Conservation (phyloP, 2,113 vertebrate species). For the Pangasianodon gigas region DNA sequence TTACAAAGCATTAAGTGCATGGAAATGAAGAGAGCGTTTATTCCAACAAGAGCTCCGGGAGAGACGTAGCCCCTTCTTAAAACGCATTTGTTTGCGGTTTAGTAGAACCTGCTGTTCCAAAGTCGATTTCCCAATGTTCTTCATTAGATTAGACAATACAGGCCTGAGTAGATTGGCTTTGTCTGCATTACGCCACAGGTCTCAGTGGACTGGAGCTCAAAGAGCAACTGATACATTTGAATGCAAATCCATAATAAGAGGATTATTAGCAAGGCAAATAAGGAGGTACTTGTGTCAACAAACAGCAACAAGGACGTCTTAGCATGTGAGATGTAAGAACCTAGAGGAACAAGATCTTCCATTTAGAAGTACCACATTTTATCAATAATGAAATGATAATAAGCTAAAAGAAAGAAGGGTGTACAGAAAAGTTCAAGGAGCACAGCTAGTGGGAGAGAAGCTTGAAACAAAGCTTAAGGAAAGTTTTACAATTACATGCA, state of each 20-base stretch:
- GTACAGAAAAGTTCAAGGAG: not conserved
- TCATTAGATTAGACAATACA: slow-evolving; percentile 16
- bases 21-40: slow-evolving; percentile 27
- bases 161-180: not conserved
- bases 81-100: not conserved
- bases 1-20: slow-evolving; percentile 36
- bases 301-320: not conserved
- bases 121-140: slow-evolving; percentile 18
- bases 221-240: not conserved
- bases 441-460: not conserved
- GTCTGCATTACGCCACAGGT: no score
- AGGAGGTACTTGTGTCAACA: not conserved
- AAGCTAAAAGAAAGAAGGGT: not conserved
- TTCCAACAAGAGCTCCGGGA: not conserved
- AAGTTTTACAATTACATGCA: not conserved
- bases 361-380: not conserved
- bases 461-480: not conserved
- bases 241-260: slow-evolving; percentile 1
- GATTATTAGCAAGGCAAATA: not conserved
- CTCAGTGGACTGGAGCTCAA: not conserved
- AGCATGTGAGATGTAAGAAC: not conserved
- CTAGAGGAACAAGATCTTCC: not conserved
- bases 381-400: not conserved
- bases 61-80: not conserved
- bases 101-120: not conserved